These are phyloP conservation scores for Ramphastos sulfuratus DNA, from an alignment of 2,113 vertebrate species.

Conservation along the genomic window DNA sequence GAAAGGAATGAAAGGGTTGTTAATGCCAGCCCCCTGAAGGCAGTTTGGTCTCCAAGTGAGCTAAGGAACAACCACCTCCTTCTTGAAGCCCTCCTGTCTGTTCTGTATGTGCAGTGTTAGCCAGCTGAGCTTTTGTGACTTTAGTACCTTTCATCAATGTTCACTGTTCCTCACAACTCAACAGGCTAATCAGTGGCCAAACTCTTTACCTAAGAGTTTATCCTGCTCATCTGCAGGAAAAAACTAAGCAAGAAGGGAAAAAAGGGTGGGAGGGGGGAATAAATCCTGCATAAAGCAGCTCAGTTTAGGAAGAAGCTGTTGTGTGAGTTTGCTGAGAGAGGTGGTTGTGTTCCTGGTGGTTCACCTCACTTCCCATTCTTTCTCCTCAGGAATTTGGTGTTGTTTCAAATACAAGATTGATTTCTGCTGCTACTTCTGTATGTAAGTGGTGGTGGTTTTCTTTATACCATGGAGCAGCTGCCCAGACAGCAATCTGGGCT, in stretches of 20 bases:
- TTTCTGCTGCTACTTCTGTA: slow-evolving; percentile 98
- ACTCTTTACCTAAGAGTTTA: neutral
- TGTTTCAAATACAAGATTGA: slow-evolving; percentile 97
- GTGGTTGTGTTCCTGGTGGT: neutral
- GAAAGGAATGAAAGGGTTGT: neutral
- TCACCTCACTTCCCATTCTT: slow-evolving; percentile 41
- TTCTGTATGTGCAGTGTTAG: neutral
- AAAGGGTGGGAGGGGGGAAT: neutral
- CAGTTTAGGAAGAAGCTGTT: neutral
- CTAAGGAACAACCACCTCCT: neutral
- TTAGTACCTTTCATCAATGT: neutral
- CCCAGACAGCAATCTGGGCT: too few species aligned
- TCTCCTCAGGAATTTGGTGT: slow-evolving; percentile 95
- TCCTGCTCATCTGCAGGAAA: neutral
- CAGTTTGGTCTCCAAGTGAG: neutral
- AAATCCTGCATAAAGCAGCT: neutral
- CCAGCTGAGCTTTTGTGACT: neutral
- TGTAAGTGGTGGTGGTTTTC: slow-evolving; percentile 85
- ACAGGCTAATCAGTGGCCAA: neutral
- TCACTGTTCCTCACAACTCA: neutral
- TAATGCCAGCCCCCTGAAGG: neutral
- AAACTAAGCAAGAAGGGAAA: neutral
- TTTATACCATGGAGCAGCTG: neutral
- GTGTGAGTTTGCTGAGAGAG: neutral
- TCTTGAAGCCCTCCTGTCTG: neutral